Evolutionary conservation across 1,140 invertebrate genomes (phyloP).

Genomic region (Diprion similis): DNA sequence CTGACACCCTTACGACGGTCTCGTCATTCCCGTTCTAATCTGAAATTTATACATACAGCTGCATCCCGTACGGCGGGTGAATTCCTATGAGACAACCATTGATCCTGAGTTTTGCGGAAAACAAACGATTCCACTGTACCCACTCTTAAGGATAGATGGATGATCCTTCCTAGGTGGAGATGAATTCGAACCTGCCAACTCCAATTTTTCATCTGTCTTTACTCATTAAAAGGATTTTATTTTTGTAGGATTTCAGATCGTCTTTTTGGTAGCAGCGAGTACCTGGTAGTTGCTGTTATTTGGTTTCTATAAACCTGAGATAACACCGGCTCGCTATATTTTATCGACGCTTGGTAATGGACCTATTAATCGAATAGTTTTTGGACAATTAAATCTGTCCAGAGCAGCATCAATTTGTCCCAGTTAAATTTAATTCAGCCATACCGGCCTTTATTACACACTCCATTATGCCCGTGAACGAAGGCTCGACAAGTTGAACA

Average conservation of each 20-base stretch:
- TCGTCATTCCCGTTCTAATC: constrained; percentile 22
- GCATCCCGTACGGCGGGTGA: constrained; percentile 7
- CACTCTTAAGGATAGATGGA: too few relatives aligned
- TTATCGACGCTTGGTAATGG: not conserved
- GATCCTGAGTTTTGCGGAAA: not conserved
- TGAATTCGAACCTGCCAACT: too few relatives aligned
- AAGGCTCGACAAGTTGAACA: not conserved
- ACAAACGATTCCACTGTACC: too few relatives aligned
- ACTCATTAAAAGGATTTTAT: too few relatives aligned
- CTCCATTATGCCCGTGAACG: constrained; percentile 11
- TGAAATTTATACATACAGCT: constrained; percentile 28
- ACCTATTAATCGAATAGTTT: constrained; percentile 47
- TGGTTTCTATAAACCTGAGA: not conserved
- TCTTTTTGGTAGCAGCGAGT: too few relatives aligned
- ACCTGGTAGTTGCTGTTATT: not conserved
- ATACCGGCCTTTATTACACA: not conserved
- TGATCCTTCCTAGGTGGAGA: too few relatives aligned
- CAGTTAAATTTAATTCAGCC: constrained; percentile 21
- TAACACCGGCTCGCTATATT: not conserved
- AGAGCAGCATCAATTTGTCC: constrained; percentile 15
- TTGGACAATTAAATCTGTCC: constrained; percentile 38
- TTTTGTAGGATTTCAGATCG: too few relatives aligned
- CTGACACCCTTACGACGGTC: not conserved
- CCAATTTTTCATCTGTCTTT: too few relatives aligned
- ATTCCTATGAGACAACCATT: constrained; percentile 11